Conservation (phyloP, 2,113 vertebrate species). For the Pithys albifrons region DNA sequence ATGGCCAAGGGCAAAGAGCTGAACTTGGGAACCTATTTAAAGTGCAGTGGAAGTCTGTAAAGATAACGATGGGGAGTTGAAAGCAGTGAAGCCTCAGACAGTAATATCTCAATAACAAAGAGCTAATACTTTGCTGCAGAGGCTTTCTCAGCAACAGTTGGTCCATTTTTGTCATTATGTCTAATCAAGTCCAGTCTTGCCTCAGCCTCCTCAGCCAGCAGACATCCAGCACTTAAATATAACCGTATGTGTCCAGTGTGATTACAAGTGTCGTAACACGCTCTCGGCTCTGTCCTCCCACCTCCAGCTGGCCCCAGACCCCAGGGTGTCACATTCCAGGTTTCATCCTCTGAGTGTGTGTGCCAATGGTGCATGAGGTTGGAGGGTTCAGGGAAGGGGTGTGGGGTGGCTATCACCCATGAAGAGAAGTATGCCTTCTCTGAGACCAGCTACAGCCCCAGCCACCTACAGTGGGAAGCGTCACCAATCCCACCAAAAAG, state of each 20-base stretch:
- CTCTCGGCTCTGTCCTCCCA: constrained; percentile 16
- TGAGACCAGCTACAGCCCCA: background rate
- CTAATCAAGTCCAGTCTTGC: constrained; percentile 73
- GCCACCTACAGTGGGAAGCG: rapidly evolving
- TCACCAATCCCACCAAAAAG: background rate
- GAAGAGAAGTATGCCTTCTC: background rate
- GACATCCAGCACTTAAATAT: constrained; percentile 65
- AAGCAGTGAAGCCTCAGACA: constrained; percentile 56
- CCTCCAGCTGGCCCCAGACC: constrained; percentile 44
- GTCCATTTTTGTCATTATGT: constrained; percentile 67
- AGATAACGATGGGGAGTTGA: constrained; percentile 66
- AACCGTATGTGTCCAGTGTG: constrained; percentile 46
- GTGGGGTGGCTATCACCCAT: background rate
- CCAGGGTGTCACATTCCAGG: constrained; percentile 54
- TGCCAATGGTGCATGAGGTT: background rate
- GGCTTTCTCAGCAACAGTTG: constrained; percentile 61
- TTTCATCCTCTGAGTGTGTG: background rate
- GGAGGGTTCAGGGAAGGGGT: background rate
- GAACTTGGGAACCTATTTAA: constrained; percentile 66
- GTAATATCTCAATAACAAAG: constrained; percentile 62
- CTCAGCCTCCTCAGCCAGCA: constrained; percentile 55
- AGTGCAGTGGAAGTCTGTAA: constrained; percentile 63
- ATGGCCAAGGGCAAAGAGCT: constrained; percentile 53
- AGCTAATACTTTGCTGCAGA: constrained; percentile 31
- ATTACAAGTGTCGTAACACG: background rate